Conservation (phyloP, 2,797 vertebrate species). For the Crocodylus rhombifer region DNA sequence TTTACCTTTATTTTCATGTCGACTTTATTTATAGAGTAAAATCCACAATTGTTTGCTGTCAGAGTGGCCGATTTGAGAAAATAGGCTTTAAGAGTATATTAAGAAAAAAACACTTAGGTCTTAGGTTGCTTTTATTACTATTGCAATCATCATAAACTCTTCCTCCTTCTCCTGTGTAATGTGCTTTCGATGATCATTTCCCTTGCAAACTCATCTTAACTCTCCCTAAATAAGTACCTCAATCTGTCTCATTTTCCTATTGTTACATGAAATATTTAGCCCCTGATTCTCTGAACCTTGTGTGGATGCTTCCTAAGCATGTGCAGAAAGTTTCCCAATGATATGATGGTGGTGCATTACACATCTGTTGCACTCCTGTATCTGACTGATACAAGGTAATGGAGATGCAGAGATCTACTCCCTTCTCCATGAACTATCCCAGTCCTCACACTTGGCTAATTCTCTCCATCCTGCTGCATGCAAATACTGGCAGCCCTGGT, state of each 20-base stretch:
- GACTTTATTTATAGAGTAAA: neutral
- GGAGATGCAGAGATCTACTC: neutral
- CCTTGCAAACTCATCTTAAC: neutral
- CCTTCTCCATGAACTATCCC: neutral
- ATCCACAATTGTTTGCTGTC: neutral
- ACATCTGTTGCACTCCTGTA: neutral
- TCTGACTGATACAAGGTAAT: neutral
- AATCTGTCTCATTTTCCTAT: neutral
- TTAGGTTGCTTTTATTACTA: neutral
- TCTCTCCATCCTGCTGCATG: neutral
- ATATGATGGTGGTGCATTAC: accelerated
- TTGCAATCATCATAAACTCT: neutral
- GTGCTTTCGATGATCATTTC: accelerated
- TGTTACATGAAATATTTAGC: accelerated
- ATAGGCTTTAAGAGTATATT: neutral
- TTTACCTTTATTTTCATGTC: neutral
- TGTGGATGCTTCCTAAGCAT: accelerated
- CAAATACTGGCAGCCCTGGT: accelerated
- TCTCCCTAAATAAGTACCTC: neutral
- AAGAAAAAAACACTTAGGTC: neutral
- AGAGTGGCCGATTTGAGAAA: neutral
- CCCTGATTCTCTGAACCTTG: neutral
- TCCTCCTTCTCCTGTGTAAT: neutral
- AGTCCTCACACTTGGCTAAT: neutral
- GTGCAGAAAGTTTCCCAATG: accelerated